Conservation (phyloP, 2,797 vertebrate genomes). For the Manis crassicaudata region DNA sequence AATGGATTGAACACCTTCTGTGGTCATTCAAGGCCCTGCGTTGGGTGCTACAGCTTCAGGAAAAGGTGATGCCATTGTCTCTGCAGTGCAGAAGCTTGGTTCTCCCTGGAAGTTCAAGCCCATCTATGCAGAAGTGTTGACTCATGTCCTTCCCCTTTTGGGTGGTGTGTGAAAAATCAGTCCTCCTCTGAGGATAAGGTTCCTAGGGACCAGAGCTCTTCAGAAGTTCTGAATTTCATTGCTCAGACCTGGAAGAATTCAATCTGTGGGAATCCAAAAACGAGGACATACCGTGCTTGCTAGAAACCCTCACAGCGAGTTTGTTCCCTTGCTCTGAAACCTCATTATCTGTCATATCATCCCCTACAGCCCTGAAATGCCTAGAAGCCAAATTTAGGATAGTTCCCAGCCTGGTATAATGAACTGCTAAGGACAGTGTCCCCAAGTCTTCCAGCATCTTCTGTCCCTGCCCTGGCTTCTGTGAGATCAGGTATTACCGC, state of each 20-base stretch:
- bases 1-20: fast-evolving
- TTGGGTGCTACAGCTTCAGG: background rate
- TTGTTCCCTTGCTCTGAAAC: background rate
- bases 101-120: background rate
- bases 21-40: background rate
- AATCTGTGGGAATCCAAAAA: background rate
- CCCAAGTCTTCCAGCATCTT: background rate
- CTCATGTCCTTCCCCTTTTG: background rate
- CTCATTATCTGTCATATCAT: background rate
- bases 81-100: background rate
- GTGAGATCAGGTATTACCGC: background rate
- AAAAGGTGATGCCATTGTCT: background rate
- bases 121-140: background rate
- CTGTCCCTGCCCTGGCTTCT: background rate
- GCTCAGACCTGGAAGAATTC: background rate
- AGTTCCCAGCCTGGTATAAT: background rate
- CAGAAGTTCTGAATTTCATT: background rate
- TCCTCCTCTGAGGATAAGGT: background rate
- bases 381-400: background rate
- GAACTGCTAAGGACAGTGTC: background rate
- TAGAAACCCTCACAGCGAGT: background rate
- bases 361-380: background rate
- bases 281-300: background rate
- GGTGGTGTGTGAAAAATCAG: background rate
- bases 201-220: background rate